These are phyloP conservation scores for Pelosia muscerda DNA, from an alignment of 2,888 invertebrate genomes.

Conservation along the genomic window DNA sequence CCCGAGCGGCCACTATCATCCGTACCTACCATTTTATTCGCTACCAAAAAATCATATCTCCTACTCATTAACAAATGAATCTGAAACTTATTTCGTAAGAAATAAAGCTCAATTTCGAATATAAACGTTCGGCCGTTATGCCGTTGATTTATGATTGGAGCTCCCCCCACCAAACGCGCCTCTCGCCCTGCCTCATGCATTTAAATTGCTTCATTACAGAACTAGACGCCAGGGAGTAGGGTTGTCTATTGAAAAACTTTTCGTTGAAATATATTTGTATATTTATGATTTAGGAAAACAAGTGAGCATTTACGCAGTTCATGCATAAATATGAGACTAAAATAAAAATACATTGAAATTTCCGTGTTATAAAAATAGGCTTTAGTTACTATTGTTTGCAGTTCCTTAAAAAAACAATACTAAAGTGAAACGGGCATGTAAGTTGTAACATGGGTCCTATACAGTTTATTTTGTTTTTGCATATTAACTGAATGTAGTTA, in stretches of 20 bases:
- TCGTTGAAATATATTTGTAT: conserved; percentile 41
- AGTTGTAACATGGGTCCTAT: no score
- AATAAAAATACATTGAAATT: background rate
- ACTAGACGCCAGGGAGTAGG: conserved; percentile 82
- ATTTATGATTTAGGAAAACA: conserved; percentile 37
- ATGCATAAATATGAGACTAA: conserved; percentile 2
- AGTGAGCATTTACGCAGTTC: background rate
- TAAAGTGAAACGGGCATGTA: no score
- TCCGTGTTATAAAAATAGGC: no score
- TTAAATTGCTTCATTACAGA: conserved; percentile 88
- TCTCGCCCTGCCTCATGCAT: conserved; percentile 88
- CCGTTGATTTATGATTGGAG: conserved; percentile 52
- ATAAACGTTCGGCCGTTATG: conserved; percentile 48
- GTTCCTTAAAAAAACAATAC: no score
- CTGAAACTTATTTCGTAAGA: fast-evolving
- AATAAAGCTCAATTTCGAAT: conserved; percentile 48
- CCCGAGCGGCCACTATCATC: conserved; percentile 84
- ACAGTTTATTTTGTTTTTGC: no score
- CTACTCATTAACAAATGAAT: conserved; percentile 32
- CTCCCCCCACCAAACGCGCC: conserved; percentile 81
- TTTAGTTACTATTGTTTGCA: no score
- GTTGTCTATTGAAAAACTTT: conserved; percentile 77
- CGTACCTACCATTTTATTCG: conserved; percentile 72
- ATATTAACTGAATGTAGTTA: no score
- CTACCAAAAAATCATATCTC: conserved; percentile 34